Evolutionary conservation across 2,113 vertebrate species (phyloP).

Genomic region (Laticauda laticaudata): DNA sequence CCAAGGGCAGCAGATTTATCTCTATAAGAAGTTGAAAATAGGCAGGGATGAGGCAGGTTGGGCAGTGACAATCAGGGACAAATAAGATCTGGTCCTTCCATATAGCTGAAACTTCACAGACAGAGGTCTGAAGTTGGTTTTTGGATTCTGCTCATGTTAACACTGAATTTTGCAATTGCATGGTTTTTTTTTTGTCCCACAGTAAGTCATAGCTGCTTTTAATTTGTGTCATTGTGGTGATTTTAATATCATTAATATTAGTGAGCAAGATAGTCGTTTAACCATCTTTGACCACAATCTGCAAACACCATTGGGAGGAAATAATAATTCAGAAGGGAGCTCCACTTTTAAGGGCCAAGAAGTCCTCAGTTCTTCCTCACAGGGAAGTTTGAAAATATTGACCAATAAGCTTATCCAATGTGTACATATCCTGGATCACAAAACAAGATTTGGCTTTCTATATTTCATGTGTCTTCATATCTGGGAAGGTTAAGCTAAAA

Average conservation of each 20-base stretch:
- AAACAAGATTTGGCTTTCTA: background rate
- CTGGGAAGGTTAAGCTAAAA: background rate
- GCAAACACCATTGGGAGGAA: background rate
- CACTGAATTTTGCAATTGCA: background rate
- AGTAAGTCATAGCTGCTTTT: background rate
- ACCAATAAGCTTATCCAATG: background rate
- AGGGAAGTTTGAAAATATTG: background rate
- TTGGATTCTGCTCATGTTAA: background rate
- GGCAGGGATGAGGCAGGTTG: background rate
- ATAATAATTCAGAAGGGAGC: background rate
- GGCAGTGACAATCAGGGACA: background rate
- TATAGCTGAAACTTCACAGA: background rate
- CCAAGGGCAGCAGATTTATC: background rate
- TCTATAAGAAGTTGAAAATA: background rate
- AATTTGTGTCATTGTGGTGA: background rate
- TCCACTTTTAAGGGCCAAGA: background rate
- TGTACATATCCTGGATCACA: background rate
- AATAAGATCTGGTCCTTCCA: background rate
- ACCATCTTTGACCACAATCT: background rate
- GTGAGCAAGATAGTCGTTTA: background rate
- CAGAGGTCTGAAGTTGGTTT: background rate
- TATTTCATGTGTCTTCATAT: background rate
- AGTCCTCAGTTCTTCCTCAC: background rate
- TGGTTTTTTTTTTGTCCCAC: background rate
- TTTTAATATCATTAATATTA: background rate